These are phyloP conservation scores for Guaruba guarouba DNA, from an alignment of 2,113 vertebrate species.

Conservation along the genomic window DNA sequence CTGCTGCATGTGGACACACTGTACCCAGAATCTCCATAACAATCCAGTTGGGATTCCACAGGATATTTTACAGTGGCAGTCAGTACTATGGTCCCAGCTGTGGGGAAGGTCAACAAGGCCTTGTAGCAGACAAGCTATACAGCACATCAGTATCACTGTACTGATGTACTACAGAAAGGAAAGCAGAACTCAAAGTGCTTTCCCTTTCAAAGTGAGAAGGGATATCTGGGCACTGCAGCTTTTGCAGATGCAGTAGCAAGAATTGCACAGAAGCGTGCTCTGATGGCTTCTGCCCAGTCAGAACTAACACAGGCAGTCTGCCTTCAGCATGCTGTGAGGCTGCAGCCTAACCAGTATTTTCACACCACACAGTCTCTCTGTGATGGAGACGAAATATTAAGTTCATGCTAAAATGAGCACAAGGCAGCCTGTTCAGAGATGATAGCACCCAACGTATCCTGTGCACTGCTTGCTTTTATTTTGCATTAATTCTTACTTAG, in stretches of 20 bases:
- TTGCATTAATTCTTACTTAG: background rate
- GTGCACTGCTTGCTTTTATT: background rate
- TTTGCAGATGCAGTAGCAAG: background rate
- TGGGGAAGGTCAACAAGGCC: background rate
- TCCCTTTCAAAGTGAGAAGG: background rate
- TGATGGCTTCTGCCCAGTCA: background rate
- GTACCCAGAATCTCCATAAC: background rate
- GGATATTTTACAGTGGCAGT: background rate
- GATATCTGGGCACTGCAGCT: background rate
- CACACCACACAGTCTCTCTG: background rate
- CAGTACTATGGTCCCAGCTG: background rate
- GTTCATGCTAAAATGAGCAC: background rate
- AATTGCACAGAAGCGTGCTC: rapidly evolving
- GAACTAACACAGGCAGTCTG: background rate
- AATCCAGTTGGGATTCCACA: background rate
- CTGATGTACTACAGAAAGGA: background rate
- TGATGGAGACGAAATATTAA: background rate
- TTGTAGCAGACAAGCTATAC: rapidly evolving
- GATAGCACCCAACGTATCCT: background rate
- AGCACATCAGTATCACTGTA: background rate
- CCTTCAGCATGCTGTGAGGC: background rate
- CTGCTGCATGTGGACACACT: background rate
- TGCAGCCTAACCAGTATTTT: background rate
- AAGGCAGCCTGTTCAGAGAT: background rate
- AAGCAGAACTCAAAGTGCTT: background rate